Conservation (phyloP, 2,113 vertebrate genomes). For the Tursiops truncatus region DNA sequence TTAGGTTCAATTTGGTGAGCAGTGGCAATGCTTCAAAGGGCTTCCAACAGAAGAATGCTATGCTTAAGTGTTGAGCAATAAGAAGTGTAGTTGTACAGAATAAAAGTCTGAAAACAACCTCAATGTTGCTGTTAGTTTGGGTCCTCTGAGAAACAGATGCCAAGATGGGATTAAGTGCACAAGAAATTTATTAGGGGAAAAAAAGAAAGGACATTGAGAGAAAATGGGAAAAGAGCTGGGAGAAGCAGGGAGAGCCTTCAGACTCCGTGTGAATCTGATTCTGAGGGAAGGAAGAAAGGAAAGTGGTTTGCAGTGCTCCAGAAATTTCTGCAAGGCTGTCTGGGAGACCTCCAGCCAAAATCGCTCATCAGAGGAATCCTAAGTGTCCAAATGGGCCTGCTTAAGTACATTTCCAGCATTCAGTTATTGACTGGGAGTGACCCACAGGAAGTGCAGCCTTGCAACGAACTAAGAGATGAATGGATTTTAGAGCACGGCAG, state of each 20-base stretch:
- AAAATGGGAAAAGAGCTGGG: not conserved
- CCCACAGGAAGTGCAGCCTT: not conserved
- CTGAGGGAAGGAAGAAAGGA: not conserved
- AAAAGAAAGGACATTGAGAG: not conserved
- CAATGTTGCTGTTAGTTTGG: not conserved
- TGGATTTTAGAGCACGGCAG: not conserved
- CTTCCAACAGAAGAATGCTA: not conserved
- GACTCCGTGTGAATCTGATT: not conserved
- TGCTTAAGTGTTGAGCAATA: not conserved
- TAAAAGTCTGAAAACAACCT: not conserved
- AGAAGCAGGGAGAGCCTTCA: not conserved
- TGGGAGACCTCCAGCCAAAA: not conserved
- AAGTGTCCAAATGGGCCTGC: not conserved
- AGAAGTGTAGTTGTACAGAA: not conserved
- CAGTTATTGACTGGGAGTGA: not conserved
- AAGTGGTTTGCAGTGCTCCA: not conserved
- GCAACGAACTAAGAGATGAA: not conserved
- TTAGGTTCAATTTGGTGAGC: not conserved
- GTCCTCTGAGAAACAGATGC: not conserved
- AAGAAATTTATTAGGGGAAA: not conserved
- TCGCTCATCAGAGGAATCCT: not conserved
- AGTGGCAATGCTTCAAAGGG: not conserved
- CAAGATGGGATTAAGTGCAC: not conserved
- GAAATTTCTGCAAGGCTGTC: not conserved
- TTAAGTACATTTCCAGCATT: not conserved